Base-by-base conservation (phyloP, 2,797 vertebrate genomes). In the Bradypodion ventrale region DNA sequence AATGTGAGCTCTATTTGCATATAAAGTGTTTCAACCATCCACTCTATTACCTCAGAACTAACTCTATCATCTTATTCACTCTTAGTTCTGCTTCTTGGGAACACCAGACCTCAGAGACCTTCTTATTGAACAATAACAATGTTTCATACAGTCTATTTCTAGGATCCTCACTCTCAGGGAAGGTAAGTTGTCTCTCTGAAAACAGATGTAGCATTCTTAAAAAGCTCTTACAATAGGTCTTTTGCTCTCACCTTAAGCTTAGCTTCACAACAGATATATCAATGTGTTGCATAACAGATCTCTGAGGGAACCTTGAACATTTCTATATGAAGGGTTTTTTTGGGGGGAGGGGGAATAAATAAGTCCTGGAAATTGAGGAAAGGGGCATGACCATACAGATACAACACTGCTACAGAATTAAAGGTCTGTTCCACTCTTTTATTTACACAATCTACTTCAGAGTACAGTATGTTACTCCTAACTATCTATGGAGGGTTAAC, bases 211-310 rank as follows among this genome's bases (percentile, higher is more conserved):
- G 75, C 1, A 42, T 60, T 76, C 32, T 40, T 25, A 25, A 16
- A 66, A 10, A 59, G 4, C 2, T 75, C 21, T 37, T 23, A 59
- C 9, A 59, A 32, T 21, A 59, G 25, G 56, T 27, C 27, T 1
- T 16, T 29, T 0, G 6, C 1, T 25, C 6, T 3, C 15, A 42
- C 13, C 0, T 0, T 29, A 16, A 63, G 19, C 7, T 15, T 37
- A 77, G 52, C 29, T 81, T 73, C 68, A 60, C 52, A 72, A 60
- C n/a, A 21, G 16, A 40, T 9, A 12, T 3, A 42, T 46, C 40
- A 63, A 62, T 44, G n/a, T 46, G 44, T 65, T 44, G 21, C 52
- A 2, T 56, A 56, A 16, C 52, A 56, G 52, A 56, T 19, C 13
- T 56, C 23, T 56, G 15, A 56, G 12, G 21, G 52, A 56, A 56